Evolutionary conservation across 1,140 invertebrate genomes (phyloP), one percentile per base, ranked within the genome.

Genomic region (Cephus cinctus): DNA sequence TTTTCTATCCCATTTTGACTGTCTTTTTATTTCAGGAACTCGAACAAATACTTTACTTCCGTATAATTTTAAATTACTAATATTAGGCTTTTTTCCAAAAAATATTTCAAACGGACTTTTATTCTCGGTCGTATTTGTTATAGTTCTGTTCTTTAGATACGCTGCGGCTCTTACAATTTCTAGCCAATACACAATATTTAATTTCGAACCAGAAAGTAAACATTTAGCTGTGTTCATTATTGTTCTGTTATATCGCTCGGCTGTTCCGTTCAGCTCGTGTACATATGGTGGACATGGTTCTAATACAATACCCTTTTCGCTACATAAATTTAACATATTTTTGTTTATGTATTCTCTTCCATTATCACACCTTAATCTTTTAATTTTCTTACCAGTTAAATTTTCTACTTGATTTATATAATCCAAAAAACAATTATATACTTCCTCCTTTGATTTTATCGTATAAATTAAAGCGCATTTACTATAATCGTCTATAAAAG

Each of bases 391-490:
- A 51, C 25, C 9, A n/a, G n/a, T n/a, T n/a, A n/a, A n/a, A n/a
- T n/a, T n/a, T n/a, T n/a, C n/a, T n/a, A n/a, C n/a, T n/a, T 47
- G 16, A 9, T 44, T 35, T 5, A 35, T 23, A 46, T 45, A 50
- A 6, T 20, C 23, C 12, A 16, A 34, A 22, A 54, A 40, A 19
- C 18, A 22, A 1, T 45, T 39, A 5, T 32, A 32, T 30, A 35
- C 30, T 12, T 49, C 52, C 6, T 4, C 9, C 27, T 54, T 54
- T 3, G 11, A n/a, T 50, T 50, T 40, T 31, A 54, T 30, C 6
- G 15, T 8, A 27, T 39, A 45, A 6, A 50, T 25, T n/a, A 30
- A 5, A n/a, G 15, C 38, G 23, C 43, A 51, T 27, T 51, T 21
- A 19, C 46, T 40, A 42, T 22, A 50, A 25, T 54, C 52, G n/a